A percentile compares a stretch with the other conserved stretches of the same genome.
Conservation (phyloP, 1,140 invertebrate species). For the Marisa cornuarietis region DNA sequence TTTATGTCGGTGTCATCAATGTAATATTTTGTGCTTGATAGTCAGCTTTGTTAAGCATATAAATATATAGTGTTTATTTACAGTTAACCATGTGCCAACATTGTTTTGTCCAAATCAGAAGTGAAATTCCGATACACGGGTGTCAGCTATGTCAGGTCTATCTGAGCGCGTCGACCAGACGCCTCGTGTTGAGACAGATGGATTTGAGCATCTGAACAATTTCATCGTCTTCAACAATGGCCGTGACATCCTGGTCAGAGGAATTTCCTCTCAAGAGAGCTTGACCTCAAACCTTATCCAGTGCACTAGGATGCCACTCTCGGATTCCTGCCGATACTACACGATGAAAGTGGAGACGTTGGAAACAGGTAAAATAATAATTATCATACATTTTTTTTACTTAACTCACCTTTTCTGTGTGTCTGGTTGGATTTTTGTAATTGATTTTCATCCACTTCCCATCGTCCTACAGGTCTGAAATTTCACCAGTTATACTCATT, state of each 20-base stretch:
- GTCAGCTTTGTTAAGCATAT: no score
- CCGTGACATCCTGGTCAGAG: slow-evolving; percentile 26
- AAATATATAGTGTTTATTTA: no score
- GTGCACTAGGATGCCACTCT: slow-evolving; percentile 25
- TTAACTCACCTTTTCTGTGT: no score
- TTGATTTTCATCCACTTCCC: no score
- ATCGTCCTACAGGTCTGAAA: no score
- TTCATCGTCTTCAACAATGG: slow-evolving; percentile 35
- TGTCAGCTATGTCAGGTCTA: background rate
- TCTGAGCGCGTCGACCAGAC: slow-evolving; percentile 27
- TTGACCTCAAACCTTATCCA: slow-evolving; percentile 35
- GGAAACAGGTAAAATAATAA: slow-evolving; percentile 6
- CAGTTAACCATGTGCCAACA: no score
- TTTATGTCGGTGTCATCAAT: no score
- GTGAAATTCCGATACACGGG: background rate
- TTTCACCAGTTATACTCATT: no score
- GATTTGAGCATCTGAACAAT: slow-evolving; percentile 38
- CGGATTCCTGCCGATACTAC: slow-evolving; percentile 24
- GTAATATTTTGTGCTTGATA: no score
- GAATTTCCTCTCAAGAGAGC: slow-evolving; percentile 27
- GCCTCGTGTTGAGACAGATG: slow-evolving; percentile 20
- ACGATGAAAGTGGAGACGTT: slow-evolving; percentile 29
- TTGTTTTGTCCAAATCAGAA: no score
- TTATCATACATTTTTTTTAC: no score
- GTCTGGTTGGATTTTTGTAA: no score